Base-by-base conservation (phyloP, 1,140 invertebrate species). In the Apis dorsata region DNA sequence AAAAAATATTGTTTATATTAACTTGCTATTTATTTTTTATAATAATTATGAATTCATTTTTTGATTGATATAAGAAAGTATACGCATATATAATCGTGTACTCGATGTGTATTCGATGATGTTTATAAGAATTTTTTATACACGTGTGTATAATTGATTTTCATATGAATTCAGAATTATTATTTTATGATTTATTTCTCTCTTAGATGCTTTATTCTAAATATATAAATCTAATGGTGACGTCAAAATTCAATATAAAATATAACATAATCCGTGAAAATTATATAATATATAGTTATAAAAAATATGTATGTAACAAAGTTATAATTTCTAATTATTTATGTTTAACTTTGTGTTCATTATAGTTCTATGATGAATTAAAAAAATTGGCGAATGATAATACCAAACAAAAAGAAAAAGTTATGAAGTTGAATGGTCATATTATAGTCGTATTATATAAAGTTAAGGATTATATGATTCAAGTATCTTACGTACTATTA, bases 21-120 rank as follows among this genome's bases (percentile, higher is more conserved):
- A 69, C 70, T 84, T 70, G 63, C 80, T 84, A 84, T 62, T 70
- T 57, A 84, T 80, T 80, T 80, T 55, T 70, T 84, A 74, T 34
- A 70, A 80, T 73, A 70, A 69, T 66, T 62, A 57, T 72, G 53
- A 80, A 70, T 70, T 80, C 57, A 70, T 44, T 84, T 84, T 80
- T 63, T 78, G 82, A 81, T 65, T 75, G 63, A 75, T 71, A 70
- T 62, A 63, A 74, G 65, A 75, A 70, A 68, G 70, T 75, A 68
- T 51, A 68, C 68, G 34, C 49, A 62, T 71, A 15, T 7, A 53
- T 24, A 44, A 63, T n/a, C 1, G 51, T 44, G 34, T 34, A 34
- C 3, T 24, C 24, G 24, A 24, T 34, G 2, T 34, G 34, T 2
- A 34, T 34, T 34, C 34, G 34, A 34, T 34, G 34, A 34, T 34